Evolutionary conservation across 2,797 vertebrate species (phyloP), one percentile per base, ranked within the genome.

Genomic region (Sebastes glaucus): DNA sequence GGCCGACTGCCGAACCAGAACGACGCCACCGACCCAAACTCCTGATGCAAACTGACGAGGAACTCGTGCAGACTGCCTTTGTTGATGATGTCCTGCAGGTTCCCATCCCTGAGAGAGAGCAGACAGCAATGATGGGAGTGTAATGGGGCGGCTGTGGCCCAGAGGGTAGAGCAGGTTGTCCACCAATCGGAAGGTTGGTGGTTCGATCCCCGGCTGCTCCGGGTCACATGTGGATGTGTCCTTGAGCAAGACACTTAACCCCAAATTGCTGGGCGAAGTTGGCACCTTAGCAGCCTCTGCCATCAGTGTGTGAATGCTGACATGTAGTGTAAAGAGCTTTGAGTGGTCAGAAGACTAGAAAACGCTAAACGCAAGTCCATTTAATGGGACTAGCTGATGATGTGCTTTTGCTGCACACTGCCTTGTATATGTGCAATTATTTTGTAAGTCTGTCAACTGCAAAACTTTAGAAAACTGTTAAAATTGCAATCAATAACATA

Each of bases 1-100:
- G 97, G 97, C 11, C 96, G 96, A 11, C 96, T 91, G 8, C 98
- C 98, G 66, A 99, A 99, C 98, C 98, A 99, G 93, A 99, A 99
- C 0, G 98, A 99, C 1, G 96, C 98, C 85, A 98, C 95, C 0
- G 97, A 92, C 2, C 98, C 98, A 2, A 97, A 97, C 83, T 96
- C 95, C 83, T 97, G 96, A 75, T 99, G 98, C 71, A 99, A 95
- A 76, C 95, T 92, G n/a, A 97, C 96, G 35, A 99, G 96, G 90
- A 99, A 99, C 83, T 98, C 97, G 0, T 99, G 98, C 65, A 99
- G 93, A 81, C 98, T 98, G 83, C 97, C 97, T 80, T 89, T 96
- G 89, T 89, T 96, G 62, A 97, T 92, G 10, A 99, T 98, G 78
- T 99, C 98, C 81, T 97, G 97, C 75, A 99, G 94, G 92, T 99